Evolutionary conservation across 30 jellyfish, hydroid and myxozoan genomes (phyloP).

Genomic region (Cassiopea andromeda): DNA sequence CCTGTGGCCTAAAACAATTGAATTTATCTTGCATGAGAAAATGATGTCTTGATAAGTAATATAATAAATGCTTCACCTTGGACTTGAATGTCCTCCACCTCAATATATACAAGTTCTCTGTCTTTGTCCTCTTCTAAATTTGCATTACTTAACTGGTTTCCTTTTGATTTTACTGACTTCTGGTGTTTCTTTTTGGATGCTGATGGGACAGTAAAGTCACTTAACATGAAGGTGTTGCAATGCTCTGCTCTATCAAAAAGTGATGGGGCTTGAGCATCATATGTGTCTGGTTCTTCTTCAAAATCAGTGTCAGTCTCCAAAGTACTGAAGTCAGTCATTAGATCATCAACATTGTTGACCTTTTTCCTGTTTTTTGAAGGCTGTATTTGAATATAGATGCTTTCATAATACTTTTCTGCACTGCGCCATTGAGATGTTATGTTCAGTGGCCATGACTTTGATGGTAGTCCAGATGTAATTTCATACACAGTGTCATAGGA

Average conservation of each 20-base stretch:
- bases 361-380: not conserved
- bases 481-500: constrained; percentile 5
- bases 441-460: constrained; percentile 16
- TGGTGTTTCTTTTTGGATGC: not conserved
- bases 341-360: not conserved
- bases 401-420: not conserved
- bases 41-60: too few species aligned
- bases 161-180: not conserved
- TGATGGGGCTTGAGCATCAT: not conserved
- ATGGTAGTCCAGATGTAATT: constrained; percentile 24
- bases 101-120: not conserved
- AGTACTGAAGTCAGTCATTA: not conserved
- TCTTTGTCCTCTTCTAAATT: not conserved
- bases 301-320: not conserved
- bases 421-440: not conserved
- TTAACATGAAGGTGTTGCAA: not conserved
- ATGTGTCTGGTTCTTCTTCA: not conserved
- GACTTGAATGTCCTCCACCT: not conserved
- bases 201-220: not conserved
- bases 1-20: too few species aligned
- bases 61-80: not conserved
- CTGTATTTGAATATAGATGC: not conserved
- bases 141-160: not conserved
- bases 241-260: not conserved
- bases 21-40: too few species aligned